Evolutionary conservation across 2,888 invertebrate genomes (phyloP).

Genomic region (Agrotis ipsilon): DNA sequence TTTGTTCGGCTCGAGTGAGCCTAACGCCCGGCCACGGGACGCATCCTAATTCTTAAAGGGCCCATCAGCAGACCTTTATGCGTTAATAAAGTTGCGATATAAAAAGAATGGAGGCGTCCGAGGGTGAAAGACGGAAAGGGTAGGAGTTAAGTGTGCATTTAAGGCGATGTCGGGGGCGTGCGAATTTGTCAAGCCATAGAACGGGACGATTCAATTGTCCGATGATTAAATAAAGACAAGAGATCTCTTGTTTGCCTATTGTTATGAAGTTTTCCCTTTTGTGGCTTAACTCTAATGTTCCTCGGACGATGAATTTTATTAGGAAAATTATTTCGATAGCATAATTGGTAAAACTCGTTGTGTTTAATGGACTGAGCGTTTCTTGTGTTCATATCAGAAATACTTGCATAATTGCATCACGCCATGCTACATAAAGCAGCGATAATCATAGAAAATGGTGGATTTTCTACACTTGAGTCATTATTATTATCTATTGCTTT

Average conservation of each 20-base stretch:
- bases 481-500: constrained; percentile 36
- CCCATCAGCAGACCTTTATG: constrained; percentile 90
- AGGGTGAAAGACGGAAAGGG: constrained; percentile 89
- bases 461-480: constrained; percentile 52
- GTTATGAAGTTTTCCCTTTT: constrained; percentile 72
- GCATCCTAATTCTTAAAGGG: constrained; percentile 91
- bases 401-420: constrained; percentile 50
- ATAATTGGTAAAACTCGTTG: constrained; percentile 37
- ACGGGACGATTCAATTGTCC: constrained; percentile 86
- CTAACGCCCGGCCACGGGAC: constrained; percentile 83
- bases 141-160: constrained; percentile 90
- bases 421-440: constrained; percentile 56
- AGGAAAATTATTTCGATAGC: constrained; percentile 45
- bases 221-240: constrained; percentile 89
- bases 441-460: constrained; percentile 56
- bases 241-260: constrained; percentile 73
- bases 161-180: constrained; percentile 90
- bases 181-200: constrained; percentile 89
- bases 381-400: constrained; percentile 34
- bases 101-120: constrained; percentile 90
- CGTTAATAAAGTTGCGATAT: constrained; percentile 91
- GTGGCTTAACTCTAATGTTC: constrained; percentile 42
- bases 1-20: constrained; percentile 87
- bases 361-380: constrained; percentile 41
- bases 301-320: constrained; percentile 52